A percentile compares a stretch with the other conserved stretches of the same genome.
Conservation (phyloP, 2,797 vertebrate species). For the Halcyon chelicuti region DNA sequence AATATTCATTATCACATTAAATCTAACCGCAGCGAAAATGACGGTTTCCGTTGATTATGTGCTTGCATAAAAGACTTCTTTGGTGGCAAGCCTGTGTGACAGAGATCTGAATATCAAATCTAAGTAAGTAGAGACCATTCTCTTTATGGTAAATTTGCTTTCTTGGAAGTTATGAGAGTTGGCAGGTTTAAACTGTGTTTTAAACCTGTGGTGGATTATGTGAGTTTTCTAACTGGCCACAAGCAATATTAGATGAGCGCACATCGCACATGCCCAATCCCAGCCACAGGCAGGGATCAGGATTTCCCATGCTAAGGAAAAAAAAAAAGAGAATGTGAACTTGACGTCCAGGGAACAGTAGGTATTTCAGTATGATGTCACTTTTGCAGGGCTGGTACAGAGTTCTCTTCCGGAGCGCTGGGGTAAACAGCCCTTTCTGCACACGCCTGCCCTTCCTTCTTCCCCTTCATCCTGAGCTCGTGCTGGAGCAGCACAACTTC, state of each 20-base stretch:
- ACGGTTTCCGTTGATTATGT: slow-evolving; percentile 38
- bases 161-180: slow-evolving; percentile 62
- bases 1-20: slow-evolving; percentile 69
- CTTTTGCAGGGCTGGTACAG: not conserved
- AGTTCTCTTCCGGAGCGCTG: not conserved
- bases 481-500: not conserved
- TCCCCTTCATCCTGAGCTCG: rapidly evolving
- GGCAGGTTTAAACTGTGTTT: slow-evolving; percentile 61
- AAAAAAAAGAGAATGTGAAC: not conserved
- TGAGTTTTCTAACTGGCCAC: slow-evolving; percentile 37
- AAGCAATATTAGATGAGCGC: not conserved
- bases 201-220: slow-evolving; percentile 37
- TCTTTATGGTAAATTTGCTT: slow-evolving; percentile 41
- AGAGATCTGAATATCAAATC: slow-evolving; percentile 42
- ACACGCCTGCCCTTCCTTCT: not conserved
- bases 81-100: not conserved
- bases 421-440: not conserved
- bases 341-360: not conserved
- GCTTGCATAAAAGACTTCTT: slow-evolving; percentile 25
- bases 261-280: not conserved
- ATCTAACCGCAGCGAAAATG: slow-evolving; percentile 18
- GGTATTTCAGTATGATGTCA: not conserved
- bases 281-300: slow-evolving; percentile 13
- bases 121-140: slow-evolving; percentile 28
- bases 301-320: slow-evolving; percentile 17